These are phyloP conservation scores for Periphyllus acericola DNA, from an alignment of 2,888 invertebrate species.

Conservation along the genomic window DNA sequence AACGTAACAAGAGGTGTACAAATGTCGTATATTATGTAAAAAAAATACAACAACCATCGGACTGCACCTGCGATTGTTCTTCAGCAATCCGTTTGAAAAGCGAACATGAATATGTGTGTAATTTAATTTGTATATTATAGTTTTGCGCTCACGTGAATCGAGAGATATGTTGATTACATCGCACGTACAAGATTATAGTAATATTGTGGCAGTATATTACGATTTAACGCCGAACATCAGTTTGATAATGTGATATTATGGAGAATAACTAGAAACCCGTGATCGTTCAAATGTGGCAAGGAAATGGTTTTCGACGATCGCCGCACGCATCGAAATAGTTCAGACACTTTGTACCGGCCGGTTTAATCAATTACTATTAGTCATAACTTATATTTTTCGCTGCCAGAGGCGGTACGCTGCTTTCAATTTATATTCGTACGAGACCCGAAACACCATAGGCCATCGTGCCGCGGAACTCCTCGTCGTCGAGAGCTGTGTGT, in stretches of 20 bases:
- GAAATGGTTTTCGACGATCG: neutral
- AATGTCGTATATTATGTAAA: no score
- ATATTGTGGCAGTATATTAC: no score
- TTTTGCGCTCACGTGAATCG: no score
- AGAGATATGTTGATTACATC: no score
- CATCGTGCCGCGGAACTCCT: neutral
- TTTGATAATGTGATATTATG: neutral
- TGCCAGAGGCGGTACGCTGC: neutral
- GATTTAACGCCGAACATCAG: neutral
- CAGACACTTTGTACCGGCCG: neutral
- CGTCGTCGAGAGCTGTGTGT: neutral
- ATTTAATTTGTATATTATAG: no score
- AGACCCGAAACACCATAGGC: slow-evolving; percentile 14
- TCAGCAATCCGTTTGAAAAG: no score
- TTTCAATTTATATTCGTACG: neutral
- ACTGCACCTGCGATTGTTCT: no score
- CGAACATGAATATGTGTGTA: no score
- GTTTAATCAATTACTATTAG: neutral
- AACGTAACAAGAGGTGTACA: no score
- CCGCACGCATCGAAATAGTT: neutral
- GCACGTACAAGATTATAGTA: no score
- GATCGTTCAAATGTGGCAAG: neutral
- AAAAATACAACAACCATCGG: no score
- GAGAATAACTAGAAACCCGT: no score
- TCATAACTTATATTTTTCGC: neutral